Conservation (phyloP, 2,888 invertebrate species). For the Chaitophorus viminalis region DNA sequence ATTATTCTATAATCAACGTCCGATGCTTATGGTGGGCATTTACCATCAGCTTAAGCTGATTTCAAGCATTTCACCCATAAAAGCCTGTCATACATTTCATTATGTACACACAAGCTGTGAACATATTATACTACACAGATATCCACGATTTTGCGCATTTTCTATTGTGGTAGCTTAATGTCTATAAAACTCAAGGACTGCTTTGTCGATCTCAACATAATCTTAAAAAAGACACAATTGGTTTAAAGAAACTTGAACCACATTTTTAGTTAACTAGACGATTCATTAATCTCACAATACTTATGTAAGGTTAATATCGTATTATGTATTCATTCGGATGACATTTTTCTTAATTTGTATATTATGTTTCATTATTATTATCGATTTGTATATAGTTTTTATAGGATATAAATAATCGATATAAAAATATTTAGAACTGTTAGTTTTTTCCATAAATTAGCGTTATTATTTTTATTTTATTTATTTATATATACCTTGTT, state of each 20-base stretch:
- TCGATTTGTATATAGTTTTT: neutral
- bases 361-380: neutral
- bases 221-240: too few relatives aligned
- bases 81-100: neutral
- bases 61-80: neutral
- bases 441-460: neutral
- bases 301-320: neutral
- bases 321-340: neutral
- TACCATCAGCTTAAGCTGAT: neutral
- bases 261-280: too few relatives aligned
- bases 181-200: neutral
- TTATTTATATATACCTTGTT: neutral
- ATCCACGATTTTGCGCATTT: neutral
- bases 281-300: too few relatives aligned
- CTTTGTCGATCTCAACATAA: too few relatives aligned
- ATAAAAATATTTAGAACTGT: neutral
- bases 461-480: too few relatives aligned
- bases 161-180: neutral
- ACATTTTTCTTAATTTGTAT: neutral
- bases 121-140: neutral
- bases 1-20: neutral
- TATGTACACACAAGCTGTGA: neutral
- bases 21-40: neutral
- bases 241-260: too few relatives aligned
- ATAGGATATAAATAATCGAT: neutral